Base-by-base conservation (phyloP, 2,113 vertebrate species). In the Marmota monax region DNA sequence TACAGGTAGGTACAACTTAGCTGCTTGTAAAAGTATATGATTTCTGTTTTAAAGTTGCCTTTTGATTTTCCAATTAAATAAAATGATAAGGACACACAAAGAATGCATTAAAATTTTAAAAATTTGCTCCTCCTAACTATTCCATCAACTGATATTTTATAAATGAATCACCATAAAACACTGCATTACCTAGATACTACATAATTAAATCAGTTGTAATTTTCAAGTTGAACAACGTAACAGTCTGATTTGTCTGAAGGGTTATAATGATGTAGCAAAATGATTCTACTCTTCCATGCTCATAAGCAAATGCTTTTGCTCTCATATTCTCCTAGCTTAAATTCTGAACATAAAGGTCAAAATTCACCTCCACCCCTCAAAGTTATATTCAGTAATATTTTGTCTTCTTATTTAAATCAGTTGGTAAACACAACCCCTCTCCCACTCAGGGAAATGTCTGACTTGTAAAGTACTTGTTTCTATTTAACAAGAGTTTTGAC, bases 381-480 rank as follows among this genome's bases (percentile, higher is more conserved):
- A 93, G 65, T 89, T 86, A 53, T 79, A 45, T 78, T 56, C 14
- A 56, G 39, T 53, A 58, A 61, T 86, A 90, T 78, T 92, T 92
- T 87, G 0, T 51, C 93, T 97, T 95, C 70, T 96, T 48, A 39
- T 80, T 97, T 96, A 92, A 97, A 94, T 95, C 87, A 32, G 27
- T 39, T 63, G 0, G 61, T 56, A 85, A 96, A 51, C 12, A 69
- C 45, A 92, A 84, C 22, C 4, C 29, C 3, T 95, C 45, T 25
- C n/a, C 82, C 34, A 70, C 4, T 8, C 37, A 51, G 42, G 27
- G 84, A 98, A 92, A 37, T 93, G 23, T 58, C 94, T 97, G 56
- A 88, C 32, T 96, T 96, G 51, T 0, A 20, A 97, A 96, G 69
- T 77, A 70, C 48, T 0, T 1, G 73, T 84, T 91, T 82, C 63